Evolutionary conservation across 2,888 invertebrate genomes (phyloP), one percentile per base, ranked within the genome.

Genomic region (Mylabris sibirica): DNA sequence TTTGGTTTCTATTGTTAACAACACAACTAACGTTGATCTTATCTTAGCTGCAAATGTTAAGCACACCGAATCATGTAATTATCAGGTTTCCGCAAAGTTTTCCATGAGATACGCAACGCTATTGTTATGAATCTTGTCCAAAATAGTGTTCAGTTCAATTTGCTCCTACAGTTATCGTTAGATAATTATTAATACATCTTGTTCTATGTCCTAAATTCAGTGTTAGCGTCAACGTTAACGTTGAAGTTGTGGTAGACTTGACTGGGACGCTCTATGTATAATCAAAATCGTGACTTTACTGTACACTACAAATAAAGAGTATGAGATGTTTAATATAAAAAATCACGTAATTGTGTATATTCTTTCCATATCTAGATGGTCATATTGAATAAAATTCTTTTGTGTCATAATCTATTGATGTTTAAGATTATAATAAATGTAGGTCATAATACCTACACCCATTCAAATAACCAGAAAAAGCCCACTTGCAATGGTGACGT

Each of bases 401-500:
- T 44, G 4, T n/a, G n/a, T 11, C 41, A 20, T 49, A 49, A 20
- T 49, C 49, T 49, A 49, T 49, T 20, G 49, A 49, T 49, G 20
- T 49, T 49, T 49, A 49, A 20, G 20, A 49, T 49, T 49, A 20
- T 11, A n/a, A n/a, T n/a, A 20, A 49, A 49, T 20, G 20, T 20
- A 49, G 49, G 49, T 49, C 49, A 49, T 49, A 30, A 30, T 30
- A 30, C 30, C 30, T 4, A 49, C 49, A 20, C 49, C 49, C 49
- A 49, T 49, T 49, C 49, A 49, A 49, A 17, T 20, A 49, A 20
- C 49, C 57, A 66, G 68, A 65, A 66, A 69, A 74, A 76, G 70
- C 78, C 77, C 76, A 76, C 75, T 74, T 66, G 71, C 67, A 71
- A 65, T 67, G 65, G 61, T 75, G 69, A 77, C 77, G 75, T 77